A percentile compares a stretch with the other conserved stretches of the same genome.
phyloP scores from a whole-genome alignment of 2,113 vertebrate species.

The Perca fluviatilis region DNA sequence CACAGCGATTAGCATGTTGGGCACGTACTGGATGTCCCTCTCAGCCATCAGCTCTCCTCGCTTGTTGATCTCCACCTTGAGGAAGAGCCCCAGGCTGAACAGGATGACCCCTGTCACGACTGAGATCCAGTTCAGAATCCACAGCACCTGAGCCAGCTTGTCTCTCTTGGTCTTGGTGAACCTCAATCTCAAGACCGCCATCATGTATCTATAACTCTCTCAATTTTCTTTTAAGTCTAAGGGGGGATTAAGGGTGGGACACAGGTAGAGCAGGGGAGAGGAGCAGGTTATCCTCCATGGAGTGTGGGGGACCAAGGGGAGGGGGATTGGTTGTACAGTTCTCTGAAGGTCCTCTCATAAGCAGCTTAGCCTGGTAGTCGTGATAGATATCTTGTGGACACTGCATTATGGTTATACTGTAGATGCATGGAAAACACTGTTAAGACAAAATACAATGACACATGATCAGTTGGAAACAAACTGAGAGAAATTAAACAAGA shows the following conservation, averaged over 20 bases:
- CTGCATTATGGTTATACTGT: slow-evolving; percentile 58
- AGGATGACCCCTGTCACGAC: slow-evolving; percentile 87
- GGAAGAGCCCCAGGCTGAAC: slow-evolving; percentile 89
- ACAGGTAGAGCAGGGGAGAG: slow-evolving; percentile 50
- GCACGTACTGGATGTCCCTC: slow-evolving; percentile 86
- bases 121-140: slow-evolving; percentile 93
- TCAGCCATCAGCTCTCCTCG: slow-evolving; percentile 88
- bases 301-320: slow-evolving; percentile 25
- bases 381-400: slow-evolving; percentile 55
- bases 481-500: not conserved
- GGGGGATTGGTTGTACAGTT: slow-evolving; percentile 42
- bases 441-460: not conserved
- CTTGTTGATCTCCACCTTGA: slow-evolving; percentile 91
- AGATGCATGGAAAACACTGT: not conserved
- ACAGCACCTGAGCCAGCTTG: slow-evolving; percentile 90
- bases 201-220: slow-evolving; percentile 44
- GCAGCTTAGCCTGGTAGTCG: slow-evolving; percentile 70
- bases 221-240: slow-evolving; percentile 36
- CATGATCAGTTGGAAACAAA: not conserved
- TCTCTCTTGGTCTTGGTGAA: slow-evolving; percentile 90
- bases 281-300: slow-evolving; percentile 57
- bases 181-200: slow-evolving; percentile 90
- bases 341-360: slow-evolving; percentile 69
- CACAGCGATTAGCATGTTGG: slow-evolving; percentile 89
- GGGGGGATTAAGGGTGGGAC: slow-evolving; percentile 57